phyloP scores from a whole-genome alignment of 2,797 vertebrate species.

The Vireo griseus region DNA sequence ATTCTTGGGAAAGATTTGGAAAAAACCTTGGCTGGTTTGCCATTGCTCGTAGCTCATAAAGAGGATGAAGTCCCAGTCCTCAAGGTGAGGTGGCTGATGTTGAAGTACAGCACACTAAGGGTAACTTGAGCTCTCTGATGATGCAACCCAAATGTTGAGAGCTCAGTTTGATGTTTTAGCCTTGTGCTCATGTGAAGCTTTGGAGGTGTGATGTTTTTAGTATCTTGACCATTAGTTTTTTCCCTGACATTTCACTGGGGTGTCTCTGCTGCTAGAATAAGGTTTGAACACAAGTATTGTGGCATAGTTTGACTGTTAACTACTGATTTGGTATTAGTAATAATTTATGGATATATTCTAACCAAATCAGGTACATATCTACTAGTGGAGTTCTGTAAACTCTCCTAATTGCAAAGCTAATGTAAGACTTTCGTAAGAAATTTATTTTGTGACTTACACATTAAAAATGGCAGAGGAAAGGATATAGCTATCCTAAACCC shows the following conservation, averaged over 20 bases:
- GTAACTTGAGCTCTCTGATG: neutral
- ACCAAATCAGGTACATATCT: neutral
- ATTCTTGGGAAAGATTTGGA: constrained; percentile 97
- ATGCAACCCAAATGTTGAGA: neutral
- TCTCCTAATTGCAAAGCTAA: neutral
- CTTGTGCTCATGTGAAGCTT: neutral
- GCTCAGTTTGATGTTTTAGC: neutral
- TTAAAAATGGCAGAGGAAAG: neutral
- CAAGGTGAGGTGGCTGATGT: constrained; percentile 74
- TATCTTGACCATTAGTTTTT: neutral
- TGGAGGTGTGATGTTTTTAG: neutral
- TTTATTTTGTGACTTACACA: neutral
- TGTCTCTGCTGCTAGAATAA: neutral
- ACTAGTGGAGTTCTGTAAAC: neutral
- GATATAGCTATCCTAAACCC: neutral
- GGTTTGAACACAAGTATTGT: neutral
- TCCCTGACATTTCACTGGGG: neutral
- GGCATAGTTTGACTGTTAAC: neutral
- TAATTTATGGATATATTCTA: neutral
- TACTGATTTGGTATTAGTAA: neutral
- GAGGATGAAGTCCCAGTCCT: constrained; percentile 94
- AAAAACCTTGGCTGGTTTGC: constrained; percentile 91
- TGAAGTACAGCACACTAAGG: neutral
- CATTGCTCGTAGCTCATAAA: constrained; percentile 88
- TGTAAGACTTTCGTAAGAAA: neutral